These are phyloP conservation scores for Oncorhynchus keta DNA, from an alignment of 2,113 vertebrate species.

Conservation along the genomic window DNA sequence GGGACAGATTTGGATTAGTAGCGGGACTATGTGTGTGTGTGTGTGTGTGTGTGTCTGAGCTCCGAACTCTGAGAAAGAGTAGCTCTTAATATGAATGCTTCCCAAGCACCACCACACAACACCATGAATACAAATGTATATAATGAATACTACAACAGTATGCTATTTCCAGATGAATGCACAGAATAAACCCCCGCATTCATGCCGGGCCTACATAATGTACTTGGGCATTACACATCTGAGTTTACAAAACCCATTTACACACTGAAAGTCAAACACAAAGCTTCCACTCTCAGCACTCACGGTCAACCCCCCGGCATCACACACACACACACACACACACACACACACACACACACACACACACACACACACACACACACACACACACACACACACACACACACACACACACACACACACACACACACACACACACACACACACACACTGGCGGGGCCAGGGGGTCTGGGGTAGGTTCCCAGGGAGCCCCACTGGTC, in stretches of 20 bases:
- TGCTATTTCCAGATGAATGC: slow-evolving; percentile 28
- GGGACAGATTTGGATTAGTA: slow-evolving; percentile 55
- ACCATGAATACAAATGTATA: slow-evolving; percentile 31
- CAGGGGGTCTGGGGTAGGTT: slow-evolving; percentile 71
- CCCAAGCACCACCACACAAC: slow-evolving; percentile 23
- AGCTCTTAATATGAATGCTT: slow-evolving; percentile 41
- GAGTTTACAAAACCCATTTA: slow-evolving; percentile 61
- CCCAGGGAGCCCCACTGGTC: slow-evolving; percentile 74
- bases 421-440: slow-evolving; percentile 19
- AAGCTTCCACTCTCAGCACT: slow-evolving; percentile 20
- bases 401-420: slow-evolving; percentile 30
- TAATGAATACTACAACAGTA: slow-evolving; percentile 20
- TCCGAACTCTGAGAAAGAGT: slow-evolving; percentile 29
- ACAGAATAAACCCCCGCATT: slow-evolving; percentile 42
- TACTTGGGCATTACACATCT: slow-evolving; percentile 19
- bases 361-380: slow-evolving; percentile 12
- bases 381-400: slow-evolving; percentile 16
- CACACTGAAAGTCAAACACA: slow-evolving; percentile 44
- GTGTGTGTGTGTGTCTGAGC: slow-evolving; percentile 18
- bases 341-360: neutral
- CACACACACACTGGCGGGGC: slow-evolving; percentile 49
- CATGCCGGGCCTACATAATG: slow-evolving; percentile 33
- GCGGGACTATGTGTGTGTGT: slow-evolving; percentile 28
- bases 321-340: slow-evolving; percentile 5
- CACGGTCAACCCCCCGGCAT: neutral